Evolutionary conservation across 2,113 vertebrate genomes (phyloP), one percentile per base, ranked within the genome.

Genomic region (Agelaius tricolor): DNA sequence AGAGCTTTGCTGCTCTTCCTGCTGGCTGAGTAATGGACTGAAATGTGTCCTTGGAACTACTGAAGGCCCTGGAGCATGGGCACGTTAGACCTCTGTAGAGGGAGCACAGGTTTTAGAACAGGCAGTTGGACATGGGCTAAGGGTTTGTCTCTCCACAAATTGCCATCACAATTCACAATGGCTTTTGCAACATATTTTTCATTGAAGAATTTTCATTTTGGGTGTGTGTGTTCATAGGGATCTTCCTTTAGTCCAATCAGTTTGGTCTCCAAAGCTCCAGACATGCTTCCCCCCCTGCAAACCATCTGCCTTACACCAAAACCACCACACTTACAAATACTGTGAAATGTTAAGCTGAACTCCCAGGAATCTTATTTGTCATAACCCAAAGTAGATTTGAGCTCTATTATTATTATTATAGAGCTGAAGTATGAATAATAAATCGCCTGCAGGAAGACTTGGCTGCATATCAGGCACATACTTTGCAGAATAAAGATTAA

Each of bases 401-500:
- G 54, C 55, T 83, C 30, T 68, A 43, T 87, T 94, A 49, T 78
- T 94, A 39, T 84, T 95, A 49, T 89, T 88, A 52, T 2, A 65
- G 39, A 87, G 33, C 65, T 90, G 26, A 84, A 87, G 37, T 79
- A 82, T 66, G 88, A 92, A 88, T 90, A 87, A 79, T 89, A 82
- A 96, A 77, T 72, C 0, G 26, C 43, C 65, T 86, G 62, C 57
- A 84, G 86, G 52, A 87, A 31, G 67, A 59, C 66, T 91, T 97
- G 91, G 90, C 91, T 95, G 63, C 33, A 41, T 73, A 67, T 67
- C 1, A 0, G 63, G 63, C 43, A 55, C 77, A 49, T 83, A 88
- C n/a, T 77, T 92, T 63, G 68, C 63, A 92, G 65, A 86, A 66
- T 43, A 90, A 83, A 94, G 87, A 94, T 87, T 75, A 92, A 96